These are phyloP conservation scores for Heterocephalus glaber DNA, from an alignment of 2,113 vertebrate species.

Conservation along the genomic window DNA sequence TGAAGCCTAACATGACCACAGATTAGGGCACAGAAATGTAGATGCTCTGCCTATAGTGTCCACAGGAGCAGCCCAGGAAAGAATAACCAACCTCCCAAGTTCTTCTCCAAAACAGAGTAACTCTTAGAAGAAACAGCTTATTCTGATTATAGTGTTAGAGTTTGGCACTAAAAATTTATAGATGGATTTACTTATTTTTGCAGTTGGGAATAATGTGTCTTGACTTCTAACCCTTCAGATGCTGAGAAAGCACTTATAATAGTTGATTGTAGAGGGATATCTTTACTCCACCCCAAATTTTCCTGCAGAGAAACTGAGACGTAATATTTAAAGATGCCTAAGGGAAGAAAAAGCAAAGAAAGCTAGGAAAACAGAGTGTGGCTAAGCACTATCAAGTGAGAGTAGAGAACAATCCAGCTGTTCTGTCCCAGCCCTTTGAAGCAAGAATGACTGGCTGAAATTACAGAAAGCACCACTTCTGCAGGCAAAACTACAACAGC, in stretches of 20 bases:
- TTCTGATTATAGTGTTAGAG: background rate
- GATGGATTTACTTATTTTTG: conserved; percentile 4
- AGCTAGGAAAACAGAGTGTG: background rate
- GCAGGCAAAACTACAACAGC: background rate
- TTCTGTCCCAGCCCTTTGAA: background rate
- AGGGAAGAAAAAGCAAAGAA: background rate
- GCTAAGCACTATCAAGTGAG: background rate
- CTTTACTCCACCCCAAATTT: background rate
- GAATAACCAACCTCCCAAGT: background rate
- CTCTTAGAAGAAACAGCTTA: background rate
- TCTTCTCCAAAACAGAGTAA: background rate
- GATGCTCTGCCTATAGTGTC: background rate
- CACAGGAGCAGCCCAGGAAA: background rate
- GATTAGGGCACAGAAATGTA: background rate
- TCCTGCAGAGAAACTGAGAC: conserved; percentile 1
- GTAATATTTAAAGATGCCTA: background rate
- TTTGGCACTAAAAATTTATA: background rate
- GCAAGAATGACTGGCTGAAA: background rate
- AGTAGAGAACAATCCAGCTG: background rate
- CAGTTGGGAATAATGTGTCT: background rate
- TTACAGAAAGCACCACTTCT: background rate
- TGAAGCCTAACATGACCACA: too few relatives aligned
- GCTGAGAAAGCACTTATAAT: background rate
- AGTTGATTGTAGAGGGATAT: background rate
- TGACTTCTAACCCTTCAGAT: conserved; percentile 15